A percentile compares a stretch with the other conserved stretches of the same genome.
phyloP scores from a whole-genome alignment of 2,113 vertebrate genomes.

The Channa argus region DNA sequence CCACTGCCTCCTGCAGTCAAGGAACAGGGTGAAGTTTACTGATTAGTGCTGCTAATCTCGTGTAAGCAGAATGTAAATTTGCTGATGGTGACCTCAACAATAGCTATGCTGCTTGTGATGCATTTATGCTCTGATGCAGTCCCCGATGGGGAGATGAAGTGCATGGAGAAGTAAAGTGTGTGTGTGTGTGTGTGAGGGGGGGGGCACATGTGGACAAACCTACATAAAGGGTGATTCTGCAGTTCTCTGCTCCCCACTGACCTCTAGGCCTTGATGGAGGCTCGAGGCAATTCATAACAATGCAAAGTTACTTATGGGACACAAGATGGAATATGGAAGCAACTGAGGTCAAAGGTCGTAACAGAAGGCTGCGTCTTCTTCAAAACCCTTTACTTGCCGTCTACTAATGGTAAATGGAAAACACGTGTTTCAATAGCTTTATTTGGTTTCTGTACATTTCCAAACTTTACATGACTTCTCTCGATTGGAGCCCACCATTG shows the following conservation, averaged over 20 bases:
- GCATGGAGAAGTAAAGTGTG: too few relatives aligned
- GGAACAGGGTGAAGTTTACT: constrained; percentile 19
- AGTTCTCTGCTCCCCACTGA: constrained; percentile 57
- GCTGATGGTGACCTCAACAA: constrained; percentile 66
- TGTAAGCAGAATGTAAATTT: constrained; percentile 68
- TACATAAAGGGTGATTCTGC: constrained; percentile 43
- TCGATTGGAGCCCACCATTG: too few relatives aligned
- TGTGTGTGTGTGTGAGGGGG: too few relatives aligned
- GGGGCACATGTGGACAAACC: constrained; percentile 27
- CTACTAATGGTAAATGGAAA: too few relatives aligned
- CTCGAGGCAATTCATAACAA: constrained; percentile 27
- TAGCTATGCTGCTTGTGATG: constrained; percentile 51
- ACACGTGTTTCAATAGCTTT: too few relatives aligned
- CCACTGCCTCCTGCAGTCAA: constrained; percentile 26
- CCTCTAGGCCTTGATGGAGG: constrained; percentile 49
- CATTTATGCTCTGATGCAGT: constrained; percentile 61
- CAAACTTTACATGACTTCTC: too few relatives aligned
- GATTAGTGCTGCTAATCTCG: constrained; percentile 42
- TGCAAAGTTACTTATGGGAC: neutral
- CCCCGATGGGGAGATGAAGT: constrained; percentile 19
- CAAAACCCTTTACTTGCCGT: too few relatives aligned
- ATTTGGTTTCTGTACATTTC: too few relatives aligned
- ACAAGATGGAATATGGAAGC: too few relatives aligned
- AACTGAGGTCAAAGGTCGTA: too few relatives aligned
- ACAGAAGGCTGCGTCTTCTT: too few relatives aligned